Evolutionary conservation across 2,888 invertebrate species (phyloP).

Genomic region (Ornithoptera alexandrae): DNA sequence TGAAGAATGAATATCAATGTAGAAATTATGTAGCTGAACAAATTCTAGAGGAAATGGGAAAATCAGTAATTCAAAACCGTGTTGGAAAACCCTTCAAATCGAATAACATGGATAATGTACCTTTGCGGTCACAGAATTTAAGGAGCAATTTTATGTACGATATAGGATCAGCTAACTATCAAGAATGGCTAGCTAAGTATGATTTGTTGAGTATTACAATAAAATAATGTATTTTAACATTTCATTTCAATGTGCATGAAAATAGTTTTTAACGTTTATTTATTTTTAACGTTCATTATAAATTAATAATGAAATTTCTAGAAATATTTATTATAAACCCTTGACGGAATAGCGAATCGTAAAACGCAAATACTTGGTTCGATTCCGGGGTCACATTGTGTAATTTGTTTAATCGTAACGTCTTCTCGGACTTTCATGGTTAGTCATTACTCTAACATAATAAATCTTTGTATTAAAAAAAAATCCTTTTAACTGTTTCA

Average conservation of each 20-base stretch:
- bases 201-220: constrained; percentile 34
- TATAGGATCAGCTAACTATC: constrained; percentile 85
- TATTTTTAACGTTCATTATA: too few species aligned
- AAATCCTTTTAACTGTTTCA: too few species aligned
- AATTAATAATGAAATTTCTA: too few species aligned
- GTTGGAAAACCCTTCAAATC: constrained; percentile 54
- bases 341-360: too few species aligned
- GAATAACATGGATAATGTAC: constrained; percentile 33
- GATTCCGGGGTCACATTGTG: too few species aligned
- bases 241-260: background rate
- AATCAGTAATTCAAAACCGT: constrained; percentile 59
- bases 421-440: too few species aligned
- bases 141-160: constrained; percentile 79
- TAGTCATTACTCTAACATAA: too few species aligned
- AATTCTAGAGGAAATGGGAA: constrained; percentile 83
- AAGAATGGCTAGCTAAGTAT: constrained; percentile 88
- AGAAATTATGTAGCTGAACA: constrained; percentile 87
- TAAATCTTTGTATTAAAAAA: too few species aligned
- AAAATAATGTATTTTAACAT: background rate
- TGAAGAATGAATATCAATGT: constrained; percentile 89
- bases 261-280: background rate
- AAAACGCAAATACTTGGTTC: too few species aligned
- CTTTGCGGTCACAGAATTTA: constrained; percentile 54
- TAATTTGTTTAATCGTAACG: too few species aligned
- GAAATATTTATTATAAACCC: too few species aligned